Conservation (phyloP, 2,113 vertebrate genomes). For the Acrocephalus kingi region DNA sequence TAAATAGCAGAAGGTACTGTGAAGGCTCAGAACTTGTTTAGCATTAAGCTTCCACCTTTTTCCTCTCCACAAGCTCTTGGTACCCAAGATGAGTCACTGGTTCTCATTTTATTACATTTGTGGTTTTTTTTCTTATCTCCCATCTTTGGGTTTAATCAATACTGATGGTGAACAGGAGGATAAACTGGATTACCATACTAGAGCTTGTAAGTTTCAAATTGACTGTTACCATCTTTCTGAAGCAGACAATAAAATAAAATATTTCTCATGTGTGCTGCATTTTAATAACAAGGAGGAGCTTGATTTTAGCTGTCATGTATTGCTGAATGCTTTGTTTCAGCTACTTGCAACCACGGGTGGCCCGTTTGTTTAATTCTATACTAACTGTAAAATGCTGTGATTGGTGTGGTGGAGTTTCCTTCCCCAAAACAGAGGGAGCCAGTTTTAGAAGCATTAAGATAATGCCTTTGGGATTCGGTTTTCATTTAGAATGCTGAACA, state of each 20-base stretch:
- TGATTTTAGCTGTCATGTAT: background rate
- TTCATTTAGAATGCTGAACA: background rate
- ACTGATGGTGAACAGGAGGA: background rate
- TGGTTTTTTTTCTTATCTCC: background rate
- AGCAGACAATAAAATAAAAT: background rate
- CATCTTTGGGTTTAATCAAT: background rate
- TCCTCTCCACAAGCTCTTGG: background rate
- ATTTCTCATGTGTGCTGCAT: background rate
- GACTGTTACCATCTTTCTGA: background rate
- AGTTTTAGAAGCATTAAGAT: background rate
- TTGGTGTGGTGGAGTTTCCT: background rate
- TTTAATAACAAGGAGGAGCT: background rate
- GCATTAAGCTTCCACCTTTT: background rate
- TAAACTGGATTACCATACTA: background rate
- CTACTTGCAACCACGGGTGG: fast-evolving
- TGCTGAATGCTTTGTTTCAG: background rate
- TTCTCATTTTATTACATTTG: background rate
- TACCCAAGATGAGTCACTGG: background rate
- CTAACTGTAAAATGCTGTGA: background rate
- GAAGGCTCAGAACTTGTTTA: background rate
- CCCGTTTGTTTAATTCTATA: background rate
- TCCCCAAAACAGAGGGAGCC: background rate
- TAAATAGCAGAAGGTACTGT: background rate
- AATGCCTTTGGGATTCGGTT: background rate
- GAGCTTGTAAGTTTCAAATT: background rate